phyloP scores from a whole-genome alignment of 2,797 vertebrate genomes.

The Pogoniulus pusillus region DNA sequence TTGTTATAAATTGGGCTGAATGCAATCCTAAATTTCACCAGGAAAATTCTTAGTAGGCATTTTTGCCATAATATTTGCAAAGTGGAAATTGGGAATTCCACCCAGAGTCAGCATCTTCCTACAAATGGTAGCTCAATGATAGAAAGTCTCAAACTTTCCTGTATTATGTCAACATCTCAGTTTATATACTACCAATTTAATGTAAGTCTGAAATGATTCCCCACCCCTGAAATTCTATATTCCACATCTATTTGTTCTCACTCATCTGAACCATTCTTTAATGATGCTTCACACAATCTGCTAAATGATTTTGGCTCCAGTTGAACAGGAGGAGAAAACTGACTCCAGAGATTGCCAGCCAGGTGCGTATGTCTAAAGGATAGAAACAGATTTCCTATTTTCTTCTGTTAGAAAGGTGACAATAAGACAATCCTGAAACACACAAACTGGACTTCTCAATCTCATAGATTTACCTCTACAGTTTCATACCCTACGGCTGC shows the following conservation, averaged over 20 bases:
- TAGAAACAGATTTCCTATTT: background rate
- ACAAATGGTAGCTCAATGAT: accelerated
- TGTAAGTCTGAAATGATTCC: background rate
- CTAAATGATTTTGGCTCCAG: background rate
- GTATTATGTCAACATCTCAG: background rate
- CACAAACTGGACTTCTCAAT: accelerated
- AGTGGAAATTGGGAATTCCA: background rate
- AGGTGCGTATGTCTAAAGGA: background rate
- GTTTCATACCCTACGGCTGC: background rate
- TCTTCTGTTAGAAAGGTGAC: background rate
- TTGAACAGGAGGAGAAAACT: background rate
- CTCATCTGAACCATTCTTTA: accelerated
- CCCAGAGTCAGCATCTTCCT: background rate
- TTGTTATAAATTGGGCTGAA: background rate
- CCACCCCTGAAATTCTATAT: background rate
- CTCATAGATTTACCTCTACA: background rate
- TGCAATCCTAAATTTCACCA: background rate
- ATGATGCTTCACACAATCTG: accelerated
- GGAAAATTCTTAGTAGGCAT: background rate
- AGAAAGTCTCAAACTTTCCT: background rate
- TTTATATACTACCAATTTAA: background rate
- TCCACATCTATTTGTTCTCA: background rate
- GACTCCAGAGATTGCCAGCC: background rate
- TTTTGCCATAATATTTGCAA: background rate
- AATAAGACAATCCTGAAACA: background rate